phyloP scores from a whole-genome alignment of 2,113 vertebrate species.

The Cochlearius cochlearius region DNA sequence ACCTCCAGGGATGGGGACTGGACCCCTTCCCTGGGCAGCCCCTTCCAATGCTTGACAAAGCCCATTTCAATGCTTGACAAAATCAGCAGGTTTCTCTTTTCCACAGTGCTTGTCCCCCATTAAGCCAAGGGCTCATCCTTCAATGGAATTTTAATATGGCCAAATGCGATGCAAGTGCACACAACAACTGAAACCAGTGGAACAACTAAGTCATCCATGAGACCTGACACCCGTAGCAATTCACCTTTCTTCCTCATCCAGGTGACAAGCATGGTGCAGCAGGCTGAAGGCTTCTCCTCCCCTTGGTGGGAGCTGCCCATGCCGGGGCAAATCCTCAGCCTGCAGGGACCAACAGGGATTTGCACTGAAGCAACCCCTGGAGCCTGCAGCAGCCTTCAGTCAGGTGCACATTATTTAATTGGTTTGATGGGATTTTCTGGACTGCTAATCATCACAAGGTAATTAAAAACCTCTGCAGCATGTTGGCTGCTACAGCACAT shows the following conservation, averaged over 20 bases:
- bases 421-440: conserved; percentile 26
- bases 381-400: background rate
- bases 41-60: too few relatives aligned
- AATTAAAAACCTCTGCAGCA: background rate
- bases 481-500: background rate
- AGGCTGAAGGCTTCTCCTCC: background rate
- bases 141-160: background rate
- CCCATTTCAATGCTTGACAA: background rate
- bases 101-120: background rate
- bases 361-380: background rate
- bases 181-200: background rate
- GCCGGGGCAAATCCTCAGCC: background rate
- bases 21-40: too few relatives aligned
- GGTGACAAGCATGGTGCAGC: background rate
- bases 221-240: background rate
- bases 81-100: background rate
- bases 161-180: background rate
- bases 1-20: too few relatives aligned
- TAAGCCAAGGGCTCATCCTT: background rate
- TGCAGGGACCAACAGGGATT: fast-evolving
- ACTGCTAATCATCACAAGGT: background rate
- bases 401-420: background rate
- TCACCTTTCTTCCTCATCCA: background rate
- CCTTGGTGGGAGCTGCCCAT: background rate
- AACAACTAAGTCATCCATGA: background rate